Evolutionary conservation across 2,797 vertebrate species (phyloP).

Genomic region (Phalanger gymnotis): DNA sequence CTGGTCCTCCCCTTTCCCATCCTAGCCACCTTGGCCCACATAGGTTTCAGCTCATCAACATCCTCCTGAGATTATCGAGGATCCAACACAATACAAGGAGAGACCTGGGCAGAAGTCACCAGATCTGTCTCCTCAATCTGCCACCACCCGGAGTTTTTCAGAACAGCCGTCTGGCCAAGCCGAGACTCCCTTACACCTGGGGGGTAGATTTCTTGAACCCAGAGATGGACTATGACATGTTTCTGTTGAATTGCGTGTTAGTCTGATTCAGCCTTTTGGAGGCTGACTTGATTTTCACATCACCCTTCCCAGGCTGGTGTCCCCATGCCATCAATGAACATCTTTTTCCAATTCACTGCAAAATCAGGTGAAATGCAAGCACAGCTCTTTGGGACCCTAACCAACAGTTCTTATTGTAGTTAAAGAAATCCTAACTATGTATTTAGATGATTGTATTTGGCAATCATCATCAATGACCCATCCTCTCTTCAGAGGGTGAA

Average conservation of each 20-base stretch:
- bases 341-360: not conserved
- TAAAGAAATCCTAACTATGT: not conserved
- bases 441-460: not conserved
- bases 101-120: not conserved
- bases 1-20: not conserved
- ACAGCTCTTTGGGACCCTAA: too few relatives aligned
- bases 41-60: not conserved
- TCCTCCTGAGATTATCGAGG: not conserved
- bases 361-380: not conserved
- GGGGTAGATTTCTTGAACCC: not conserved
- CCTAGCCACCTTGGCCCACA: not conserved
- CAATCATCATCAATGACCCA: not conserved
- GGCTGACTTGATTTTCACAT: too few relatives aligned
- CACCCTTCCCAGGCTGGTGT: too few relatives aligned
- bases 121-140: not conserved
- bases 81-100: too few relatives aligned
- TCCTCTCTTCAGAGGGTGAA: too few relatives aligned
- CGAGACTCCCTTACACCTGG: too few relatives aligned
- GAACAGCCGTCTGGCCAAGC: too few relatives aligned
- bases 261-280: too few relatives aligned
- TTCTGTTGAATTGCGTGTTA: too few relatives aligned
- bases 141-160: too few relatives aligned
- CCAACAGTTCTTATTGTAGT: not conserved
- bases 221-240: not conserved
- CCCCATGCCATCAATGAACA: not conserved